phyloP scores from a whole-genome alignment of 2,113 vertebrate species.

The Corythornis madagascariensis region DNA sequence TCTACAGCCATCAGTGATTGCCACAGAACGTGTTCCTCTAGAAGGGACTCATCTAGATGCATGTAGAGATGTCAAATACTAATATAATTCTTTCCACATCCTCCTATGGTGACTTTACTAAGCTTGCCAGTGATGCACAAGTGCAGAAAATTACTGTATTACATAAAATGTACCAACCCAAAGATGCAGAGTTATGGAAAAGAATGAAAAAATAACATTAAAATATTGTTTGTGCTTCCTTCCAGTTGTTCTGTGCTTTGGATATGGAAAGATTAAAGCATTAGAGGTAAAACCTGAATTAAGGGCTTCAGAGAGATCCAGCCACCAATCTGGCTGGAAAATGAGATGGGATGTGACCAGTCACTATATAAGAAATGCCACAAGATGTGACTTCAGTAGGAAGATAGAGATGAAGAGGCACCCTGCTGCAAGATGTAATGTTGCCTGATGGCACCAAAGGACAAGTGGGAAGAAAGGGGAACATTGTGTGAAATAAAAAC shows the following conservation, averaged over 20 bases:
- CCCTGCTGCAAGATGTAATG: background rate
- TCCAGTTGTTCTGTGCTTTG: background rate
- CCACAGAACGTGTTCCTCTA: background rate
- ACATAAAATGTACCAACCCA: background rate
- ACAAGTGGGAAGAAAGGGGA: background rate
- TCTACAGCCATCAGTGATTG: background rate
- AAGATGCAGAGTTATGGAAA: background rate
- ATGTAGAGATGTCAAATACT: background rate
- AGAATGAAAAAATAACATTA: background rate
- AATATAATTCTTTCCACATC: background rate
- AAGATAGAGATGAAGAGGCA: background rate
- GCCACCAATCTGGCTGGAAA: background rate
- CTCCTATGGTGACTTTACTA: background rate
- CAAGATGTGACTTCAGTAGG: accelerated
- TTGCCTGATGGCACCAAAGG: background rate
- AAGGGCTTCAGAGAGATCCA: background rate
- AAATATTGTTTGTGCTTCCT: background rate
- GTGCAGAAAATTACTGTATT: background rate
- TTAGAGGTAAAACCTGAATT: background rate
- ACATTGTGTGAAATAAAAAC: background rate
- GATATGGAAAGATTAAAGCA: background rate
- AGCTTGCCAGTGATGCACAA: background rate
- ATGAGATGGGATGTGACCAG: background rate
- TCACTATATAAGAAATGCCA: background rate
- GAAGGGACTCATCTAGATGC: accelerated